phyloP scores from a whole-genome alignment of 2,113 vertebrate genomes.

The Limnothrissa miodon region DNA sequence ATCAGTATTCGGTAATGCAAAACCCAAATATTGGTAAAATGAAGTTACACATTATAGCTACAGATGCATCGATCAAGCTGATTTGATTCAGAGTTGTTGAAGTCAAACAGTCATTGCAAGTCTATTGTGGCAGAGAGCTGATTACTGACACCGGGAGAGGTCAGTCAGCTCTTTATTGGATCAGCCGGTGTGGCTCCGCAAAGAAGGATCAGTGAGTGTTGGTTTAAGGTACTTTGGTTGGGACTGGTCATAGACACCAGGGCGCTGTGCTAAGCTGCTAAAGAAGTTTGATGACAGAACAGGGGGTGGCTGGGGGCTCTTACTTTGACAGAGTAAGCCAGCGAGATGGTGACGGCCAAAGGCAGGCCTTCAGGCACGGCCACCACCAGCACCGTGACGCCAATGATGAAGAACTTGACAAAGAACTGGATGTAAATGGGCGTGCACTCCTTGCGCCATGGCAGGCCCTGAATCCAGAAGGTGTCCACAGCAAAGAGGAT shows the following conservation, averaged over 20 bases:
- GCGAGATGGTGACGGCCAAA: constrained; percentile 95
- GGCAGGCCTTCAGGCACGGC: constrained; percentile 97
- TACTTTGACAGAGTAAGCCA: constrained; percentile 99
- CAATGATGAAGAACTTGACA: constrained; percentile 99
- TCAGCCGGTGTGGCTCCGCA: not conserved
- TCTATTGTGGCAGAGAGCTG: constrained; percentile 1
- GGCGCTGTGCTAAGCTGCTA: constrained; percentile 40
- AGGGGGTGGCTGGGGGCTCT: constrained; percentile 42
- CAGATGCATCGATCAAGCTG: too few relatives aligned
- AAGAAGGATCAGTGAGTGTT: not conserved
- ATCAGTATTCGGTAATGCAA: too few relatives aligned
- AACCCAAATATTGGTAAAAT: too few relatives aligned
- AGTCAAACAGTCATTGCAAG: not conserved
- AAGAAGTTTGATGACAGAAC: not conserved
- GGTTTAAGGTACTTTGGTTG: constrained; percentile 11
- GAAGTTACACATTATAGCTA: too few relatives aligned
- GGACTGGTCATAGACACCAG: not conserved
- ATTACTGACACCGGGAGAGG: not conserved
- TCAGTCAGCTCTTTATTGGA: constrained; percentile 19
- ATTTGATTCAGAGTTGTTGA: too few relatives aligned
- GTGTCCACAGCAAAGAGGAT: constrained; percentile 93
- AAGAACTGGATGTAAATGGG: constrained; percentile 98
- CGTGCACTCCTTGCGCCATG: constrained; percentile 90
- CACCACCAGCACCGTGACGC: constrained; percentile 96
- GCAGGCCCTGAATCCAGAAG: constrained; percentile 89